These are phyloP conservation scores for Acipenser ruthenus DNA, from an alignment of 2,797 vertebrate genomes.

Conservation along the genomic window DNA sequence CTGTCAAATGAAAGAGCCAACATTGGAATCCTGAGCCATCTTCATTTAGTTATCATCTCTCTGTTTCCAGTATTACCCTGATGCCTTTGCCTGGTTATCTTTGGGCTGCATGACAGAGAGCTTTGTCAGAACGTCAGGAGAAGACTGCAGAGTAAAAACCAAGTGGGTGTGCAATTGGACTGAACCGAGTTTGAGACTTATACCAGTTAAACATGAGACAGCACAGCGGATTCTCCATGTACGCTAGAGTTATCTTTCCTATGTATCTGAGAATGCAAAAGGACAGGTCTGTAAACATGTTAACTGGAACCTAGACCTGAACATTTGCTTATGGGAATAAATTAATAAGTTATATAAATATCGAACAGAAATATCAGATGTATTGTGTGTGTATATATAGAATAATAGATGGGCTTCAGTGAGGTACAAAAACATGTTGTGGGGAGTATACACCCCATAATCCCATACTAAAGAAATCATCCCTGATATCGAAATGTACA, in stretches of 20 bases:
- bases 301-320: too few species aligned
- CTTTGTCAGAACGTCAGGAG: slow-evolving; percentile 1
- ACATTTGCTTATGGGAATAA: too few species aligned
- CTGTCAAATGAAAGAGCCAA: neutral
- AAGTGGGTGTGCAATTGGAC: neutral
- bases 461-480: too few species aligned
- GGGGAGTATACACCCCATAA: too few species aligned
- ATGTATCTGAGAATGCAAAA: too few species aligned
- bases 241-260: neutral
- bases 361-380: too few species aligned
- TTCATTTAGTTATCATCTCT: slow-evolving; percentile 3
- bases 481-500: too few species aligned
- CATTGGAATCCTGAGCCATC: neutral
- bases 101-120: neutral
- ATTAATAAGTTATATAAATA: too few species aligned
- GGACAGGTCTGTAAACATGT: too few species aligned
- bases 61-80: slow-evolving; percentile 4
- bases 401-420: too few species aligned
- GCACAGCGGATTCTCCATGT: neutral
- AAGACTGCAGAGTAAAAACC: neutral
- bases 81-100: slow-evolving; percentile 2
- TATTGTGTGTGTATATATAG: too few species aligned
- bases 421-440: too few species aligned
- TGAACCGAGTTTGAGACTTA: neutral
- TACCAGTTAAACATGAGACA: neutral